These are phyloP conservation scores for Parnassius glacialis DNA, from an alignment of 2,888 invertebrate genomes.

Conservation along the genomic window DNA sequence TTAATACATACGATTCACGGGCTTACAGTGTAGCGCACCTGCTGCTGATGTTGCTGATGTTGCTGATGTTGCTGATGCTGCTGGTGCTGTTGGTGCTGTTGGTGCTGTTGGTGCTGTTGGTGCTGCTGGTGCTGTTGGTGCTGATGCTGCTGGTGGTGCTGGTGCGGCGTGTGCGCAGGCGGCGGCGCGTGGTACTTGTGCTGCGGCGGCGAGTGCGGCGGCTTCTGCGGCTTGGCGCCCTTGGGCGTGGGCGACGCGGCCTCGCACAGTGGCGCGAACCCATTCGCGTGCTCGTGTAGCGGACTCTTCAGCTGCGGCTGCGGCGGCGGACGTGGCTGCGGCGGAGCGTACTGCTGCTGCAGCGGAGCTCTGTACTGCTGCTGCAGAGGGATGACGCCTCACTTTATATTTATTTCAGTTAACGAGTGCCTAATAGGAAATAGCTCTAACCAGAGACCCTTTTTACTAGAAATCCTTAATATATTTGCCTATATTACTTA, in stretches of 20 bases:
- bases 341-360: conserved; percentile 73
- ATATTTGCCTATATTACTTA: no score
- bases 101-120: conserved; percentile 42
- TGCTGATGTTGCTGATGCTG: conserved; percentile 40
- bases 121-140: conserved; percentile 30
- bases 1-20: conserved; percentile 1
- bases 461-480: no score
- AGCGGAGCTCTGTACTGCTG: conserved; percentile 72
- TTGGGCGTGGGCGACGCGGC: conserved; percentile 78
- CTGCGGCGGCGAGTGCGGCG: conserved; percentile 73
- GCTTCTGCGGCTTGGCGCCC: conserved; percentile 60
- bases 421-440: no score
- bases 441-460: no score
- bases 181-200: conserved; percentile 74
- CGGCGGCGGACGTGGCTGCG: conserved; percentile 56
- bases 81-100: background rate
- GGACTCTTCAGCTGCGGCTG: conserved; percentile 80
- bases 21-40: conserved; percentile 36
- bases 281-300: conserved; percentile 74
- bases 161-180: conserved; percentile 65
- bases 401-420: no score
- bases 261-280: conserved; percentile 82
- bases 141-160: conserved; percentile 42
- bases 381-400: conserved; percentile 34
- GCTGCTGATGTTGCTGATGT: conserved; percentile 45